Conservation (phyloP, 2,797 vertebrate species). For the Austrolebias charrua region DNA sequence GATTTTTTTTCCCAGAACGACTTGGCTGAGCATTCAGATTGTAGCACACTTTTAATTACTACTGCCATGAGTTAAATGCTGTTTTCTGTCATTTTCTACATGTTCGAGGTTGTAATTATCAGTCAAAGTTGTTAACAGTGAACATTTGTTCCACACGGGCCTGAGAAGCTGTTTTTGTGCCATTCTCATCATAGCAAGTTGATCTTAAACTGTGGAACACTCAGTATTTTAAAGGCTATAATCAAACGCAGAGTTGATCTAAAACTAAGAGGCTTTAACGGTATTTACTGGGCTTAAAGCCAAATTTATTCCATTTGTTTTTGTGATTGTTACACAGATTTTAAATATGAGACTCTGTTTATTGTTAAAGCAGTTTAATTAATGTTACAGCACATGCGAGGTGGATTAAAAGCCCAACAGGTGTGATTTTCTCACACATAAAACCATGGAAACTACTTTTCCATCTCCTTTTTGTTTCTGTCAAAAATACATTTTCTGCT, state of each 20-base stretch:
- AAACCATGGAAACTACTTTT: neutral
- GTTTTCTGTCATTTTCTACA: conserved; percentile 60
- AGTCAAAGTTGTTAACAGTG: conserved; percentile 48
- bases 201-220: neutral
- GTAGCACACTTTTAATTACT: conserved; percentile 55
- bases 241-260: neutral
- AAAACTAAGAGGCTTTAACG: neutral
- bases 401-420: neutral
- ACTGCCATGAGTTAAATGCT: conserved; percentile 58
- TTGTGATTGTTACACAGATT: neutral
- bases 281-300: no score
- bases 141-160: conserved; percentile 49
- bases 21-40: conserved; percentile 27
- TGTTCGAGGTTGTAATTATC: conserved; percentile 50
- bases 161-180: conserved; percentile 58
- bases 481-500: neutral
- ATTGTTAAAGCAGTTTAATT: neutral
- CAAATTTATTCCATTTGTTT: neutral
- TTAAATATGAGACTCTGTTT: neutral
- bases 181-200: conserved; percentile 59
- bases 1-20: conserved; percentile 64
- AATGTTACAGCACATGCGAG: neutral
- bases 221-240: neutral
- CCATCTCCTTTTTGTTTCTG: neutral
- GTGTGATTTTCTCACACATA: no score